Conservation (phyloP, 2,113 vertebrate species). For the Mellivora capensis region DNA sequence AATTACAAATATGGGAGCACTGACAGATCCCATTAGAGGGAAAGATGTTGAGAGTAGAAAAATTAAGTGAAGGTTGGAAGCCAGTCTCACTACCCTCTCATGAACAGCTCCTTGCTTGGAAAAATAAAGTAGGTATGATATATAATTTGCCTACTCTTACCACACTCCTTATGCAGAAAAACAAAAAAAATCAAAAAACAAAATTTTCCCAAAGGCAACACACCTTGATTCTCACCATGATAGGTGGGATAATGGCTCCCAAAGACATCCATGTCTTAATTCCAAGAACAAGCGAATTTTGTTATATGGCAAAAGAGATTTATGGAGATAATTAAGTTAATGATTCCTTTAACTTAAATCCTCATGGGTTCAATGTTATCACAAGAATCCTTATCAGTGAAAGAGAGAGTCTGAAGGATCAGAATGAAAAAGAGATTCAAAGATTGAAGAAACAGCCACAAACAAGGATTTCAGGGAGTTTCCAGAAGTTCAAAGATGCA, state of each 20-base stretch:
- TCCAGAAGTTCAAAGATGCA: neutral
- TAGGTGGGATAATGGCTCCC: neutral
- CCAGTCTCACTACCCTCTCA: neutral
- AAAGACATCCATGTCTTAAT: neutral
- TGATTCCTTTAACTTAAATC: neutral
- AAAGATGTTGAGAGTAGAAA: neutral
- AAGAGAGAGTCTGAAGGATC: neutral
- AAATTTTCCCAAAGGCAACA: neutral
- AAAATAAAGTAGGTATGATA: neutral
- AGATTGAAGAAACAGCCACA: neutral
- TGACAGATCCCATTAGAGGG: neutral
- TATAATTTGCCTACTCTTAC: neutral
- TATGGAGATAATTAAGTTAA: neutral
- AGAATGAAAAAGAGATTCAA: neutral
- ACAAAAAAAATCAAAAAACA: neutral
- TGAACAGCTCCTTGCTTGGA: neutral
- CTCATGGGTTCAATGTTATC: neutral
- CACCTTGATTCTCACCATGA: neutral
- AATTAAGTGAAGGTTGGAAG: neutral
- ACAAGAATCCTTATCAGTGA: neutral
- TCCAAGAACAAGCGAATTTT: neutral
- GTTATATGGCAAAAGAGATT: neutral
- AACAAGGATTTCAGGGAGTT: neutral
- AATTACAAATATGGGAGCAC: neutral
- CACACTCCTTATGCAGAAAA: neutral